phyloP scores from a whole-genome alignment of 2,888 invertebrate genomes.

The Ischnura elegans region DNA sequence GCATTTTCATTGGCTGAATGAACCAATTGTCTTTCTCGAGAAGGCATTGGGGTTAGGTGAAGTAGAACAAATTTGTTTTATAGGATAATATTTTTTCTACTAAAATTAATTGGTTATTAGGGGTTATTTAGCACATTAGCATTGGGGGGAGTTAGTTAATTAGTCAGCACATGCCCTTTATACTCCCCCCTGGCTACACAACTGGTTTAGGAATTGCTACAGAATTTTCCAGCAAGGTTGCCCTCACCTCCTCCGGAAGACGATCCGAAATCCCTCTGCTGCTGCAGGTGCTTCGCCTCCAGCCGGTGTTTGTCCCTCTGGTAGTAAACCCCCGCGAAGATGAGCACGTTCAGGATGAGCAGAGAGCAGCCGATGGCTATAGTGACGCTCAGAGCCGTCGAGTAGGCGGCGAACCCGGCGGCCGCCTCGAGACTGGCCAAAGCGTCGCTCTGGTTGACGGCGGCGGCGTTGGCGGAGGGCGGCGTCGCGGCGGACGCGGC shows the following conservation, averaged over 20 bases:
- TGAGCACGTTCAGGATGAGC: conserved; percentile 89
- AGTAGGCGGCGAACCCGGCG: conserved; percentile 88
- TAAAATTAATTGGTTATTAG: too few species aligned
- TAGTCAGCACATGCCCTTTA: too few species aligned
- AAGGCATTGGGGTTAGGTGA: too few species aligned
- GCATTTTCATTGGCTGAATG: too few species aligned
- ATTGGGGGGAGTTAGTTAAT: too few species aligned
- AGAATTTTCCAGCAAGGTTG: too few species aligned
- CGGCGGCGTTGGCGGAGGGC: conserved; percentile 76
- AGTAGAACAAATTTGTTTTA: too few species aligned
- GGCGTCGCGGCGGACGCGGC: conserved; percentile 77
- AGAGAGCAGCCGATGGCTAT: conserved; percentile 91
- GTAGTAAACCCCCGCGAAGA: conserved; percentile 92
- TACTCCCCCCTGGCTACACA: too few species aligned
- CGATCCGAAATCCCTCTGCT: conserved; percentile 81
- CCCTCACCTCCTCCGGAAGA: conserved; percentile 53
- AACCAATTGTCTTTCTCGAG: too few species aligned
- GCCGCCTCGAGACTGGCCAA: conserved; percentile 89
- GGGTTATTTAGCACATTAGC: too few species aligned
- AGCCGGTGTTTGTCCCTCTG: conserved; percentile 88
- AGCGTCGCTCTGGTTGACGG: conserved; percentile 81
- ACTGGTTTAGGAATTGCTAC: too few species aligned
- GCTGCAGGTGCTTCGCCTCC: conserved; percentile 88
- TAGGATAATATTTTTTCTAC: too few species aligned
- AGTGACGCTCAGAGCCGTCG: conserved; percentile 88